A percentile compares a stretch with the other conserved stretches of the same genome.
These are phyloP conservation scores for Cryptoleucopteryx plumbea DNA, from an alignment of 2,113 vertebrate genomes.

Conservation along the genomic window DNA sequence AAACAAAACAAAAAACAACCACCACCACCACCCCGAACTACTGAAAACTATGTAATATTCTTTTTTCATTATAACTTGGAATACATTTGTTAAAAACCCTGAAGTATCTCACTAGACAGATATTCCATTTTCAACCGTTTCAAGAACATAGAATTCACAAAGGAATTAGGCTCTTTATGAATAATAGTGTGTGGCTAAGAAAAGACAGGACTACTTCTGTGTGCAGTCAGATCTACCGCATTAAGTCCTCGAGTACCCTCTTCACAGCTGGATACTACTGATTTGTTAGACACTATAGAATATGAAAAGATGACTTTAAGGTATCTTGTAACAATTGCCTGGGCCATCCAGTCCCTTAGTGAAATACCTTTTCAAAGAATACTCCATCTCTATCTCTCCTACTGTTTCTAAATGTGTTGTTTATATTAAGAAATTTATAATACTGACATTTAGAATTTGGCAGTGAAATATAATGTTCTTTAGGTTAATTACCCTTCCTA, in stretches of 20 bases:
- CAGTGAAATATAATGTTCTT: slow-evolving; percentile 44
- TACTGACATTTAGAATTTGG: slow-evolving; percentile 44
- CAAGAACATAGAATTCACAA: neutral
- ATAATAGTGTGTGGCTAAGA: neutral
- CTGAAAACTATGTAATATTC: neutral
- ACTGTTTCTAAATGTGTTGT: neutral
- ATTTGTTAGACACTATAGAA: neutral
- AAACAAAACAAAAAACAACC: neutral
- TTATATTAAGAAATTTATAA: slow-evolving; percentile 51
- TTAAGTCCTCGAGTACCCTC: neutral
- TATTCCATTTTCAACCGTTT: neutral
- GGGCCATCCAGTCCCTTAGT: neutral
- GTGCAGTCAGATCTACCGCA: neutral
- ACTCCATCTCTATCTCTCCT: neutral
- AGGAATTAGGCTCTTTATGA: neutral
- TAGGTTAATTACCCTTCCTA: slow-evolving; percentile 51
- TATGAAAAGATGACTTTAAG: neutral
- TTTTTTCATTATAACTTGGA: neutral
- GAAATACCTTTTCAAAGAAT: slow-evolving; percentile 13
- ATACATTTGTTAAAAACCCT: neutral
- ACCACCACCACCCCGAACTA: accelerated
- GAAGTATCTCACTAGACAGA: neutral
- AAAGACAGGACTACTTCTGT: neutral
- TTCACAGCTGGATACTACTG: neutral
- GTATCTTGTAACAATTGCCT: neutral